phyloP scores from a whole-genome alignment of 2,113 vertebrate species.

The Pelobates fuscus region DNA sequence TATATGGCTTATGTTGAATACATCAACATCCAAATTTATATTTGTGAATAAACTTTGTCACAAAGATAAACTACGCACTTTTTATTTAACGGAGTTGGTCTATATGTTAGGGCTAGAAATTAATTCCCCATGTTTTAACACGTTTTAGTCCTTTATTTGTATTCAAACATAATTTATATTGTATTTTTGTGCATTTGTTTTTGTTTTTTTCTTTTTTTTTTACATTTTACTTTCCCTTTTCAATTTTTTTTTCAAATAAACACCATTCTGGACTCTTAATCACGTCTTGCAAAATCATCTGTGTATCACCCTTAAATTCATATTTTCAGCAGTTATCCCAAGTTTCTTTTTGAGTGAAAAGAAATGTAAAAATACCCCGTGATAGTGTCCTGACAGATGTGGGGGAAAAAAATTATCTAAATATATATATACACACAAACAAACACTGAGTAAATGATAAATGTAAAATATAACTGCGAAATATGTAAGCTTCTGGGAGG shows the following conservation, averaged over 20 bases:
- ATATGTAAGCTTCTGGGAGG: no score
- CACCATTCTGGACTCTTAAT: slow-evolving; percentile 17
- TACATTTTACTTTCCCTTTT: background rate
- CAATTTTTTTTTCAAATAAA: slow-evolving; percentile 41
- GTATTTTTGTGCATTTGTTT: no score
- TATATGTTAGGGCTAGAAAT: slow-evolving; percentile 54
- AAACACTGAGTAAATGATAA: no score
- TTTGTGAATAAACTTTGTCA: background rate
- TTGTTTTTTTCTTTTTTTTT: no score
- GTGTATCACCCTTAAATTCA: no score
- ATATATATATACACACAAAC: no score
- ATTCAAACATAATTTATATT: slow-evolving; percentile 57
- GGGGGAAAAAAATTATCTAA: no score
- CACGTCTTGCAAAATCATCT: background rate
- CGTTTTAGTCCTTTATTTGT: slow-evolving; percentile 14
- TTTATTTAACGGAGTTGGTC: slow-evolving; percentile 61
- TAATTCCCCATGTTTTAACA: slow-evolving; percentile 56
- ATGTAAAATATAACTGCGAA: no score
- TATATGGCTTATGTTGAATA: background rate
- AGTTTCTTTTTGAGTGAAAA: no score
- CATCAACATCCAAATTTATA: background rate
- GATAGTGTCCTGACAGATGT: no score
- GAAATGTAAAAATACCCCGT: no score
- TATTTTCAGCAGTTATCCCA: no score
- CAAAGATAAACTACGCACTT: slow-evolving; percentile 52